Evolutionary conservation across 1,140 invertebrate genomes (phyloP).

Genomic region (Choristoneura fumiferana): DNA sequence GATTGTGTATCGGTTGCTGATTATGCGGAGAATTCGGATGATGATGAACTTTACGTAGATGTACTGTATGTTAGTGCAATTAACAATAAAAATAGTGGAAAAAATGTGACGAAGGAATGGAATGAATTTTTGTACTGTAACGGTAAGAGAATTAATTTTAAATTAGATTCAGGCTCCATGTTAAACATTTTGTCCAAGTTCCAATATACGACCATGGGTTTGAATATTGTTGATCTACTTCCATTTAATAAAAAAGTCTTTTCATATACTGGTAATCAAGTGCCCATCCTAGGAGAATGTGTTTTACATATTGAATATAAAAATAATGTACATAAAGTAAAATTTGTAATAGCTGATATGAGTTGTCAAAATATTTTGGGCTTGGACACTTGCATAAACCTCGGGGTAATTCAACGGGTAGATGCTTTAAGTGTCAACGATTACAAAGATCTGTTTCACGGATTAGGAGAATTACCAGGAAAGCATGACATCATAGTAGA

Average conservation of each 20-base stretch:
- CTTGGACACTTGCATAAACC: not conserved
- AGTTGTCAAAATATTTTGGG: slow-evolving; percentile 18
- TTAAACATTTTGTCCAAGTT: slow-evolving; percentile 4
- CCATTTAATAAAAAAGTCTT: not conserved
- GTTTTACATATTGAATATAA: not conserved
- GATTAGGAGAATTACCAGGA: slow-evolving; percentile 13
- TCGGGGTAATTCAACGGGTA: slow-evolving; percentile 14
- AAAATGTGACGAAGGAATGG: not conserved
- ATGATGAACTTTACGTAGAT: slow-evolving; percentile 1
- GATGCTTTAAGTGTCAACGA: not conserved
- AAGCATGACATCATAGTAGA: slow-evolving; percentile 30
- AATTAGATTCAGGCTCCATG: slow-evolving; percentile 14
- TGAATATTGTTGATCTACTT: not conserved
- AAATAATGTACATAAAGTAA: not conserved
- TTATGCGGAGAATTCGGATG: not conserved
- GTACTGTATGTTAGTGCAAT: not conserved
- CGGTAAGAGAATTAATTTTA: slow-evolving; percentile 5
- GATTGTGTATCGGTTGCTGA: not conserved
- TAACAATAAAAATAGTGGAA: not conserved
- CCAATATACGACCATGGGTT: slow-evolving; percentile 12
- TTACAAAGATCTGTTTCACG: slow-evolving; percentile 20
- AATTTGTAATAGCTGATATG: slow-evolving; percentile 4
- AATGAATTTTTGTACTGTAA: slow-evolving; percentile 2
- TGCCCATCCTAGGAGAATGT: slow-evolving; percentile 19
- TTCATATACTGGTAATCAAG: slow-evolving; percentile 2